Percentiles rank a stretch among this genome's conserved stretches.
Evolutionary conservation across 2,797 vertebrate species (phyloP).

Genomic region (Tiaroga cobitis): DNA sequence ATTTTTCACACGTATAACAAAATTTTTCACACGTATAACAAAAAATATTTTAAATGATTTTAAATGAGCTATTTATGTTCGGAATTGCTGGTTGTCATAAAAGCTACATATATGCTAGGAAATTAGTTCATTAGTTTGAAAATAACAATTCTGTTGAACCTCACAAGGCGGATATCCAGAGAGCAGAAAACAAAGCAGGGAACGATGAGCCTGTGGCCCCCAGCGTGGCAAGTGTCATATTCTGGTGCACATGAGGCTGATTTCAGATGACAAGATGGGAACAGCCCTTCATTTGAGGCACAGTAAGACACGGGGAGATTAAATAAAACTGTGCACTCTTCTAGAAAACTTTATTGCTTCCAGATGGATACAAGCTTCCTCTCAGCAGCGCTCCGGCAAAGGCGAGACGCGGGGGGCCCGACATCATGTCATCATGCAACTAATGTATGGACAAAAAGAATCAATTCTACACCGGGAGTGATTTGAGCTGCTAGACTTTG

Average conservation of each 20-base stretch:
- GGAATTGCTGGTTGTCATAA: neutral
- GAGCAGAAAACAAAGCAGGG: constrained; percentile 43
- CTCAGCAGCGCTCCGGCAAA: constrained; percentile 79
- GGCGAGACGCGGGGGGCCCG: constrained; percentile 76
- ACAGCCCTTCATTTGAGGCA: constrained; percentile 85
- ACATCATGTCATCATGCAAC: constrained; percentile 72
- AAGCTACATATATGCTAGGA: constrained; percentile 1
- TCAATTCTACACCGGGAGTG: constrained; percentile 55
- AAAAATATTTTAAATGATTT: neutral
- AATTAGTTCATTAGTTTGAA: constrained; percentile 22
- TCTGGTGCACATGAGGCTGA: constrained; percentile 63
- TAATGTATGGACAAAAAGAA: constrained; percentile 65
- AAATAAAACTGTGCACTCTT: constrained; percentile 88
- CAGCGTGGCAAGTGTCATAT: constrained; percentile 54
- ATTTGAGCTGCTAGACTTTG: neutral
- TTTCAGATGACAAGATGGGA: constrained; percentile 82
- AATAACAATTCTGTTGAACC: constrained; percentile 9
- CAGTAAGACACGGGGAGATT: constrained; percentile 87
- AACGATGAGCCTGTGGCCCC: constrained; percentile 1
- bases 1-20: neutral
- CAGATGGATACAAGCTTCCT: constrained; percentile 87
- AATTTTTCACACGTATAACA: neutral
- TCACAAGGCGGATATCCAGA: constrained; percentile 16
- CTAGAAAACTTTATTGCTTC: constrained; percentile 89
- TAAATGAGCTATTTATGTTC: neutral